These are phyloP conservation scores for Arctocebus calabarensis DNA, from an alignment of 2,797 vertebrate species.

Conservation along the genomic window DNA sequence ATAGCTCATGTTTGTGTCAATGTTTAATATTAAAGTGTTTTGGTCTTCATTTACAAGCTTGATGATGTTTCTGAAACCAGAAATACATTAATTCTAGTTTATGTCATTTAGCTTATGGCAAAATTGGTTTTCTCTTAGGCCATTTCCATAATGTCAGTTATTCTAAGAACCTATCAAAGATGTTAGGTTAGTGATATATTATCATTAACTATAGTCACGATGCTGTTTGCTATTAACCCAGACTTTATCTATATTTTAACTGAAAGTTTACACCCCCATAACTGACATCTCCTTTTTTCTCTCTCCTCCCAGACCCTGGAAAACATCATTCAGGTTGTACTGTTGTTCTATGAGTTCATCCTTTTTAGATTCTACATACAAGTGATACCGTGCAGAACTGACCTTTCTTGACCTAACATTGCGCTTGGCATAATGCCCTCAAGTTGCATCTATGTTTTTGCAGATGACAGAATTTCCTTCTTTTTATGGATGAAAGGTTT, in stretches of 20 bases:
- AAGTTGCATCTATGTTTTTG: not conserved
- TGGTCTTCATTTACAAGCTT: not conserved
- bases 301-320: rapidly evolving
- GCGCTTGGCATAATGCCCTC: not conserved
- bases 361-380: not conserved
- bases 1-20: not conserved
- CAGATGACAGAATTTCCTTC: not conserved
- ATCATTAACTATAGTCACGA: not conserved
- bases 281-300: not conserved
- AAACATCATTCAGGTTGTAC: not conserved
- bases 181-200: not conserved
- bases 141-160: not conserved
- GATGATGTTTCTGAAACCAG: not conserved
- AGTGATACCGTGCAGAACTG: too few relatives aligned
- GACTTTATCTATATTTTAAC: not conserved
- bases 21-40: not conserved
- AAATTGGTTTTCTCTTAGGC: not conserved
- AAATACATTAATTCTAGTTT: not conserved
- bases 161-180: not conserved
- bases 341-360: not conserved
- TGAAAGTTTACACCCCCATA: not conserved
- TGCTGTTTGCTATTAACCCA: not conserved
- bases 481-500: not conserved
- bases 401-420: not conserved
- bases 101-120: not conserved